Base-by-base conservation (phyloP, 2,113 vertebrate species). In the Xiphophorus couchianus region DNA sequence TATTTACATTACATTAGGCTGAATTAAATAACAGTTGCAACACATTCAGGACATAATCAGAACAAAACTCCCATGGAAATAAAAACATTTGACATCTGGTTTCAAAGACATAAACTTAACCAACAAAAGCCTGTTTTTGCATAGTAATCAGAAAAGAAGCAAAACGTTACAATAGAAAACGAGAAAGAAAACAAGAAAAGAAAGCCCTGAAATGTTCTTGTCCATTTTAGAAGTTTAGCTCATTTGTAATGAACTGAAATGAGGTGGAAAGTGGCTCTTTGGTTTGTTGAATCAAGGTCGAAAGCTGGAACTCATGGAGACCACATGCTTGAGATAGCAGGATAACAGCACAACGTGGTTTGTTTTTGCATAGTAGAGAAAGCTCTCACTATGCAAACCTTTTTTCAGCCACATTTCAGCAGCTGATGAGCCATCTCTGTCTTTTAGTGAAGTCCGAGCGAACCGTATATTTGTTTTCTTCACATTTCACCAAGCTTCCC, bases 1-100 rank as follows among this genome's bases (percentile, higher is more conserved):
- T 93, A 93, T 94, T 92, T 93, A 94, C 89, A 94, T 60, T 91
- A 94, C 88, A 92, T 60, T 28, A 84, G 75, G 65, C 84, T 71
- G 48, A 84, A 91, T 92, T 93, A 91, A 85, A 90, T 92, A 88
- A 88, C 76, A 87, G 68, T 73, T 66, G 84, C 69, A 79, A 74
- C 11, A 31, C 54, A 70, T 74, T 66, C 63, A 87, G 78, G 80
- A 63, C 39, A 66, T 30, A 33, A 39, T 65, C 51, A 17, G 31
- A 31, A 68, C 69, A 19, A 62, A 62, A 68, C 13, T 67, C 9
- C 22, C 69, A 54, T 68, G 6, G 42, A 27, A 65, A 51, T 31
- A 39, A 62, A 69, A 75, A 66, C 64, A 48, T 70, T 31, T 64
- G 31, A 37, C 13, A 27, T 81, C 67, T 79, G 77, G 68, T 76